phyloP scores from a whole-genome alignment of 1,140 invertebrate genomes.

The Papilio aristodemus region DNA sequence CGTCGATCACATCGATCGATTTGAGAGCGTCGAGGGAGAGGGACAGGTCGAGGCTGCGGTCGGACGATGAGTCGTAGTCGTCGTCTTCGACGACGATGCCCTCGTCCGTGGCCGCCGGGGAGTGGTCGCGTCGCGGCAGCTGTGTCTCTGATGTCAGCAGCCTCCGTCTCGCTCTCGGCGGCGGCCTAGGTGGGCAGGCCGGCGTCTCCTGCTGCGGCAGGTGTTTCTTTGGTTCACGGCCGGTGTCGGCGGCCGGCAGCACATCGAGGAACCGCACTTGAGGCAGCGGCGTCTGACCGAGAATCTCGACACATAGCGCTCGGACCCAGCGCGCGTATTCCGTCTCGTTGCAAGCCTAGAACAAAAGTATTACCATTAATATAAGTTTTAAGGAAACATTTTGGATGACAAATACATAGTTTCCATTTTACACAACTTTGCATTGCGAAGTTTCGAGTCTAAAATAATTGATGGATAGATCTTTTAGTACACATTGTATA shows the following conservation, averaged over 20 bases:
- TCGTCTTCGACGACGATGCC: conserved; percentile 79
- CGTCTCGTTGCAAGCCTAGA: conserved; percentile 75
- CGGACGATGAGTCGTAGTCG: conserved; percentile 79
- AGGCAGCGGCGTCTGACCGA: conserved; percentile 71
- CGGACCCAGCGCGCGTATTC: conserved; percentile 74
- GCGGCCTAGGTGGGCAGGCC: conserved; percentile 63
- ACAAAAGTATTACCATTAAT: conserved; percentile 47
- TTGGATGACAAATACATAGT: too few relatives aligned
- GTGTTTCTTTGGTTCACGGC: conserved; percentile 64
- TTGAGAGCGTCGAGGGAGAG: conserved; percentile 71
- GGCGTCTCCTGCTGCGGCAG: conserved; percentile 53
- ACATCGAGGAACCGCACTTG: conserved; percentile 75
- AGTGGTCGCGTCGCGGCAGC: conserved; percentile 66
- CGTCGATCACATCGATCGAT: conserved; percentile 65
- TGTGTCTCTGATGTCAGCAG: conserved; percentile 67
- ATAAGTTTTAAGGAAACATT: too few relatives aligned
- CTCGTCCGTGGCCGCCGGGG: conserved; percentile 74
- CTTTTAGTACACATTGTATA: too few relatives aligned
- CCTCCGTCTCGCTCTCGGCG: conserved; percentile 67
- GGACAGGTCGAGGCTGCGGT: conserved; percentile 74
- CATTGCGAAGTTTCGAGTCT: too few relatives aligned
- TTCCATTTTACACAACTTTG: too few relatives aligned
- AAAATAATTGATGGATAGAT: conserved; percentile 32
- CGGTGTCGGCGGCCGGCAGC: conserved; percentile 66
- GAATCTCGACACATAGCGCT: conserved; percentile 73